Percentiles rank a stretch among this genome's conserved stretches.
Conservation (phyloP, 2,888 invertebrate species). For the Drosophila antonietae region DNA sequence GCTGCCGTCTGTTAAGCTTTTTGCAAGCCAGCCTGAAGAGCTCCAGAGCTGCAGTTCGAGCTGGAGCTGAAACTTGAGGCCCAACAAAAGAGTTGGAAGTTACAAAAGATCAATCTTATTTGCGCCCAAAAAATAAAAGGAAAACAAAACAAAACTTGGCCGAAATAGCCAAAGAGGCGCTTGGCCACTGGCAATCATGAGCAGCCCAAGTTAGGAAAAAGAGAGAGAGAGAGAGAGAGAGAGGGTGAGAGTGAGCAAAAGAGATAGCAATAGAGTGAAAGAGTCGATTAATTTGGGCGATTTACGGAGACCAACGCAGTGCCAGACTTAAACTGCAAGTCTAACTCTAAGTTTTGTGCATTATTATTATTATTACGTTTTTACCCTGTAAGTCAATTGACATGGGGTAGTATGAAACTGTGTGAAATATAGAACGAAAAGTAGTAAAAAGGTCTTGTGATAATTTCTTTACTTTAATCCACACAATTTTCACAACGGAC, state of each 20-base stretch:
- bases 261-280: conserved; percentile 33
- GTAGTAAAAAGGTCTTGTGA: background rate
- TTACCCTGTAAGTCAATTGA: conserved; percentile 4
- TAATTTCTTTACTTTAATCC: too few species aligned
- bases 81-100: conserved; percentile 71
- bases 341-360: conserved; percentile 47
- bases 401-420: background rate
- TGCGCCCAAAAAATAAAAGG: conserved; percentile 59
- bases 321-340: conserved; percentile 42
- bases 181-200: conserved; percentile 60
- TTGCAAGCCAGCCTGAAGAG: conserved; percentile 11
- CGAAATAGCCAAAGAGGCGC: conserved; percentile 64
- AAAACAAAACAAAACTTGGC: conserved; percentile 39
- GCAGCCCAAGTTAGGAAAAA: conserved; percentile 7
- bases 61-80: conserved; percentile 10
- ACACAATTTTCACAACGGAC: background rate
- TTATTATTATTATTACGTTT: conserved; percentile 65
- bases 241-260: background rate
- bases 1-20: conserved; percentile 70
- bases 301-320: conserved; percentile 36
- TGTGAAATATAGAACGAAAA: background rate
- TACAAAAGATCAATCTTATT: conserved; percentile 81
- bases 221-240: background rate
- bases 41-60: conserved; percentile 9
- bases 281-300: conserved; percentile 73